phyloP scores from a whole-genome alignment of 2,113 vertebrate species.

The Emydura subglobosa region DNA sequence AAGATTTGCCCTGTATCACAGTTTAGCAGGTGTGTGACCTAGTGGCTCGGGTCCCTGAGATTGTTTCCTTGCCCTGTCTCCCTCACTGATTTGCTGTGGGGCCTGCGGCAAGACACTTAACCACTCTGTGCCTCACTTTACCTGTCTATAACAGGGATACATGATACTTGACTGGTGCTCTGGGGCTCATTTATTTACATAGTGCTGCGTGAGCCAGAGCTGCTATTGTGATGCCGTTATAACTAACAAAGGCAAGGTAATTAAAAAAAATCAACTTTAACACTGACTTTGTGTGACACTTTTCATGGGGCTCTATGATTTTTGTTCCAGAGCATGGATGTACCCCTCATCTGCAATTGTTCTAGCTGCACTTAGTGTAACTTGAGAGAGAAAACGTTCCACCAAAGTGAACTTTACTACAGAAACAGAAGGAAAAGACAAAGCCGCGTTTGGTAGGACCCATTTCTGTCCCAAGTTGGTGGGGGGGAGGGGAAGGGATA shows the following conservation, averaged over 20 bases:
- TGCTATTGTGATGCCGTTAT: neutral
- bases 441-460: neutral
- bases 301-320: neutral
- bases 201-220: neutral
- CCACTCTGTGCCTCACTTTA: constrained; percentile 1
- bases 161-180: neutral
- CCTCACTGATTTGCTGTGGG: neutral
- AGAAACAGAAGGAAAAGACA: neutral
- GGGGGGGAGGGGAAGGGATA: neutral
- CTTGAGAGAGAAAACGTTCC: too few species aligned
- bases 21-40: neutral
- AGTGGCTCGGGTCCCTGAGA: fast-evolving
- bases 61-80: neutral
- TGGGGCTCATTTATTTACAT: neutral
- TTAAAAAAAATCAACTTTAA: neutral
- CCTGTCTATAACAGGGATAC: neutral
- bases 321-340: neutral
- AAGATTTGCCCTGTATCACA: neutral
- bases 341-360: neutral
- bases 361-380: neutral
- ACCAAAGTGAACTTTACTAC: neutral
- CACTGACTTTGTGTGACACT: neutral
- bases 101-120: neutral
- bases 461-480: neutral
- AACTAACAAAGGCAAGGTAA: neutral